Percentiles rank a stretch among this genome's conserved stretches.
Conservation (phyloP, 2,888 invertebrate genomes). For the Gordius sp. region DNA sequence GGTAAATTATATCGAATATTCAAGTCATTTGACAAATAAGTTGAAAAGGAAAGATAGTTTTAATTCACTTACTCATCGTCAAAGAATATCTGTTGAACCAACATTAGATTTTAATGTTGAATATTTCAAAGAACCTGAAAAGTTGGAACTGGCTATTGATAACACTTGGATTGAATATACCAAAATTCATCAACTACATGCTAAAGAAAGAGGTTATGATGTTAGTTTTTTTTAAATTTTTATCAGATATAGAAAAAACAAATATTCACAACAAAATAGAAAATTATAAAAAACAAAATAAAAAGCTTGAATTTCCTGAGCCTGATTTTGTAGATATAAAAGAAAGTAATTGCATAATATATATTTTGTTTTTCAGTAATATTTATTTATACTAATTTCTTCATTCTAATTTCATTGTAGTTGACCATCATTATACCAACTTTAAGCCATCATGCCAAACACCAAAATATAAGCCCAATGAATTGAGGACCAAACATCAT, state of each 20-base stretch:
- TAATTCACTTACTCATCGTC: neutral
- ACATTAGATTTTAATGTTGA: too few species aligned
- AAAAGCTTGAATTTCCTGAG: constrained; percentile 5
- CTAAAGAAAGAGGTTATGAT: constrained; percentile 12
- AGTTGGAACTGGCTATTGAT: neutral
- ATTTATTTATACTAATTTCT: too few species aligned
- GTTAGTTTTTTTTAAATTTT: constrained; percentile 1
- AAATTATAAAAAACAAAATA: neutral
- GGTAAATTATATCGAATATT: neutral
- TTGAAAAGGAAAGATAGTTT: neutral
- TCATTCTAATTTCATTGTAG: too few species aligned
- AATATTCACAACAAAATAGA: neutral
- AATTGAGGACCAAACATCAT: neutral
- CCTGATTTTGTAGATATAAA: constrained; percentile 10
- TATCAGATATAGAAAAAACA: neutral
- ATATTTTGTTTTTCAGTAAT: neutral
- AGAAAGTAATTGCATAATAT: constrained; percentile 1
- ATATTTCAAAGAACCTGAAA: neutral
- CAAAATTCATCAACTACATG: constrained; percentile 13
- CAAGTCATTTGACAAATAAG: neutral
- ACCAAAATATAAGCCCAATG: constrained; percentile 6
- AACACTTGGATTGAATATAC: constrained; percentile 14
- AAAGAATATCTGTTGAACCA: neutral
- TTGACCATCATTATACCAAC: neutral
- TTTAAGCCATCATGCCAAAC: constrained; percentile 8